These are phyloP conservation scores for Trichomycterus rosablanca DNA, from an alignment of 2,113 vertebrate species.

Conservation along the genomic window DNA sequence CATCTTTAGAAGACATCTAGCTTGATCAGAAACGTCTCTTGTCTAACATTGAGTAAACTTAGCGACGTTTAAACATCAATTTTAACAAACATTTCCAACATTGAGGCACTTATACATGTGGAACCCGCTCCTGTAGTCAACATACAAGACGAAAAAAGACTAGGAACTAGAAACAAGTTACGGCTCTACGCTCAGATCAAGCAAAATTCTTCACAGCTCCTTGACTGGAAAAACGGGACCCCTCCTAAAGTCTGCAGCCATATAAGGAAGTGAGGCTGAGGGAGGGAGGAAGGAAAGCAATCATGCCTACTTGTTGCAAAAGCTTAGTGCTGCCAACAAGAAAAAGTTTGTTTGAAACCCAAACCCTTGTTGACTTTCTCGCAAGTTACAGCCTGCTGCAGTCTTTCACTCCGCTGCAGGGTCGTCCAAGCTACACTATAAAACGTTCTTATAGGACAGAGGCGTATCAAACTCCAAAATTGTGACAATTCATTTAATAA, in stretches of 20 bases:
- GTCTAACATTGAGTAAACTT: no score
- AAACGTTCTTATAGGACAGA: no score
- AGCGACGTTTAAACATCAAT: no score
- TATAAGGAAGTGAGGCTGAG: conserved; percentile 41
- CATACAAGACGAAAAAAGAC: background rate
- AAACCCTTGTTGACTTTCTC: conserved; percentile 54
- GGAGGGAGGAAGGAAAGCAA: conserved; percentile 24
- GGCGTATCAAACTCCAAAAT: no score
- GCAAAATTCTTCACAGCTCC: conserved; percentile 20
- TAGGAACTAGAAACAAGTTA: background rate
- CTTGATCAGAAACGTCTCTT: no score
- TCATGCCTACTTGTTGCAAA: conserved; percentile 54
- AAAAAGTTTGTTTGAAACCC: conserved; percentile 49
- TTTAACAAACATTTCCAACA: no score
- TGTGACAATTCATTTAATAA: no score
- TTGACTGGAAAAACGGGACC: conserved; percentile 14
- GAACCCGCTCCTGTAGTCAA: background rate
- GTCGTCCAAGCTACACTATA: conserved; percentile 28
- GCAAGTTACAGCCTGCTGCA: conserved; percentile 34
- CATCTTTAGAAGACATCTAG: background rate
- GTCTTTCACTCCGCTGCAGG: conserved; percentile 31
- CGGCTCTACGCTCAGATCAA: conserved; percentile 15
- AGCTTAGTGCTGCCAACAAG: conserved; percentile 46
- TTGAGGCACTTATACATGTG: no score
- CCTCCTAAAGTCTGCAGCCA: conserved; percentile 26